phyloP scores from a whole-genome alignment of 2,797 vertebrate genomes.

The Galagoides demidoff region DNA sequence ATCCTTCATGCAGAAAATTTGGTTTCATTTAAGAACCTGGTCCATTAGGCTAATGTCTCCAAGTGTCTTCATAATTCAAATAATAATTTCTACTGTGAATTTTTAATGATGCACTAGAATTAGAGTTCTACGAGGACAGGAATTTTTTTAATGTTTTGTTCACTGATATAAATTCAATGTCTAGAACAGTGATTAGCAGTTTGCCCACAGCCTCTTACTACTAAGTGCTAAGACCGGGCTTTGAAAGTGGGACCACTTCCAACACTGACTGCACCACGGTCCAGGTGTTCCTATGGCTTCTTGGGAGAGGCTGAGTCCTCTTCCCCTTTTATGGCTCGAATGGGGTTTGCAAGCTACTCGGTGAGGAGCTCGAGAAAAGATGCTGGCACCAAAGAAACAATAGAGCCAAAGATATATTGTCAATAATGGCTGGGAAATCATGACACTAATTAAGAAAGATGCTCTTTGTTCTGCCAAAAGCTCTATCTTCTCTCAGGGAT shows the following conservation, averaged over 20 bases:
- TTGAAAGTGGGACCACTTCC: not conserved
- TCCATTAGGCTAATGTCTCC: not conserved
- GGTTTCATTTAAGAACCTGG: not conserved
- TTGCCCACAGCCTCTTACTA: not conserved
- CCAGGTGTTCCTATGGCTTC: not conserved
- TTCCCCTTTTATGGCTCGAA: not conserved
- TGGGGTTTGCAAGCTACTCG: not conserved
- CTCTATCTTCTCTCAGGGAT: slow-evolving; percentile 79
- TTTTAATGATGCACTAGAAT: not conserved
- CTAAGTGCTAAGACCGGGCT: not conserved
- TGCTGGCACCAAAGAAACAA: slow-evolving; percentile 52
- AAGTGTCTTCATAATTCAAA: not conserved
- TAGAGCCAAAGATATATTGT: slow-evolving; percentile 49
- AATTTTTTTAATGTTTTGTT: slow-evolving; percentile 1
- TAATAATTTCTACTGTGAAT: not conserved
- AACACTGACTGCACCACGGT: not conserved
- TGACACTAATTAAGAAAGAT: slow-evolving; percentile 80
- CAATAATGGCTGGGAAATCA: slow-evolving; percentile 72
- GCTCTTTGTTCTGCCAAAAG: slow-evolving; percentile 64
- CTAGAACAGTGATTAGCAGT: not conserved
- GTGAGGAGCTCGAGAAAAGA: not conserved
- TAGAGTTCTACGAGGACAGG: not conserved
- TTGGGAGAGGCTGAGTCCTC: not conserved
- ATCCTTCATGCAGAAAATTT: not conserved
- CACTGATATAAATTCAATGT: not conserved